A percentile compares a stretch with the other conserved stretches of the same genome.
phyloP scores from a whole-genome alignment of 1,140 invertebrate species.

The Pinna nobilis region DNA sequence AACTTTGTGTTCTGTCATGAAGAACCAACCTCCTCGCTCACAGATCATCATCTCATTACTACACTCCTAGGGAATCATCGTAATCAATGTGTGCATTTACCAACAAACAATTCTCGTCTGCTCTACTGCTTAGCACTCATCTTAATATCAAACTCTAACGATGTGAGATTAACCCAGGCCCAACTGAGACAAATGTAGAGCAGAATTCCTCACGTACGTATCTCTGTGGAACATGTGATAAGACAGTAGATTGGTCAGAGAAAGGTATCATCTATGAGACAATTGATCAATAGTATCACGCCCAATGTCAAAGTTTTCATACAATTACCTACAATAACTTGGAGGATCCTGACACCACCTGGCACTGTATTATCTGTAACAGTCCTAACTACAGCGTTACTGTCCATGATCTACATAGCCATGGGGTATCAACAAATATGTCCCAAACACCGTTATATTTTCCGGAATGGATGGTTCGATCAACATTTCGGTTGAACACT shows the following conservation, averaged over 20 bases:
- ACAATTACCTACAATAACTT: neutral
- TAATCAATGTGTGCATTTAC: no score
- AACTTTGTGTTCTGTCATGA: no score
- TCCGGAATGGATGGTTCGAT: no score
- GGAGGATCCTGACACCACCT: neutral
- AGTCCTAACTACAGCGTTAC: neutral
- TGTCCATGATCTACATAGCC: neutral
- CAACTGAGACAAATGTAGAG: neutral
- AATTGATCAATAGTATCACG: neutral
- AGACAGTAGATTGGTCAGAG: neutral
- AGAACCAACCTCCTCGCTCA: no score
- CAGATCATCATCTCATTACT: no score
- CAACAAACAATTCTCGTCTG: no score
- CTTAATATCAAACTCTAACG: no score
- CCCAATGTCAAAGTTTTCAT: neutral
- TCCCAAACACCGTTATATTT: no score
- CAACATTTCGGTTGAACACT: neutral
- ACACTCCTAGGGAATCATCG: no score
- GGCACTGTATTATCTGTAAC: neutral
- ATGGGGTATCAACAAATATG: no score
- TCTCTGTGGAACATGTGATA: neutral
- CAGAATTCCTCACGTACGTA: neutral
- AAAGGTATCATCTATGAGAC: slow-evolving; percentile 1
- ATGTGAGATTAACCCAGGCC: neutral
- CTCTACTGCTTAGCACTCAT: no score